Conservation (phyloP, 2,113 vertebrate species). For the Sciurus niger region DNA sequence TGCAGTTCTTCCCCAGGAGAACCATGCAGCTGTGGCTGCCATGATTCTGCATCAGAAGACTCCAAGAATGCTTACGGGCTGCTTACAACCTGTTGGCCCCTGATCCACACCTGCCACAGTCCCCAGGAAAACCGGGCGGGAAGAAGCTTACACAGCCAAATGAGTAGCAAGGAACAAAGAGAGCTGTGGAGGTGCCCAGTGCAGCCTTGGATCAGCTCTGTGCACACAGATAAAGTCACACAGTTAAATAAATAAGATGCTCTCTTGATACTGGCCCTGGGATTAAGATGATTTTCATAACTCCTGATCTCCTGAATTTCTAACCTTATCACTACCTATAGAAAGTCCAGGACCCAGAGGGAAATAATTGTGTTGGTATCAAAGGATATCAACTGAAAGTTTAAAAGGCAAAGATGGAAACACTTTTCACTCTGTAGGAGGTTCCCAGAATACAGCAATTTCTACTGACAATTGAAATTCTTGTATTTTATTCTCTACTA, state of each 20-base stretch:
- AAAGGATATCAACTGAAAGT: background rate
- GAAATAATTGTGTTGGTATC: background rate
- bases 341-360: background rate
- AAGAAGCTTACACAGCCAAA: background rate
- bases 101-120: background rate
- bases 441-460: background rate
- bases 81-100: background rate
- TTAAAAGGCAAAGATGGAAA: background rate
- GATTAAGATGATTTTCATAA: conserved; percentile 7
- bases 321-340: background rate
- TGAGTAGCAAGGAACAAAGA: background rate
- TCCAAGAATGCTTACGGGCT: too few relatives aligned
- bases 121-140: background rate
- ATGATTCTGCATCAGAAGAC: background rate
- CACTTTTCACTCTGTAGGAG: background rate
- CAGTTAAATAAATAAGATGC: background rate
- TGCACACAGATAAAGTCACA: background rate
- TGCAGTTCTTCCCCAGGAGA: background rate
- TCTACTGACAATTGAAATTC: background rate
- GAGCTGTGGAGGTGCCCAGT: background rate
- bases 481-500: background rate
- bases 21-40: background rate
- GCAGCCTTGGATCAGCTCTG: background rate
- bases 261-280: background rate
- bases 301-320: background rate